These are phyloP conservation scores for Tetragonula carbonaria DNA, from an alignment of 2,888 invertebrate genomes.

Conservation along the genomic window DNA sequence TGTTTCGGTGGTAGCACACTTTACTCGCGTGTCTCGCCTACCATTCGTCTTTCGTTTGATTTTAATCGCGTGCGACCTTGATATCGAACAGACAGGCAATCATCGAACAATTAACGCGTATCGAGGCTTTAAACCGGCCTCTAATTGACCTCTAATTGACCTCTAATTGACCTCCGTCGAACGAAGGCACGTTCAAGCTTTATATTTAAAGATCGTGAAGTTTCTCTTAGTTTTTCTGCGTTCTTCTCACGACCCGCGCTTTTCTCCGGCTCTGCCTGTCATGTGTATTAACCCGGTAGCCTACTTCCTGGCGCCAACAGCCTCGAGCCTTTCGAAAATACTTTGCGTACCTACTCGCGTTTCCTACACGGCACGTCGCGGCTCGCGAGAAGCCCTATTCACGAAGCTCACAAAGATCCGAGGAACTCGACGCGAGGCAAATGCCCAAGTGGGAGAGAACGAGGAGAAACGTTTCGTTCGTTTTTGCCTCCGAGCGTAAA, in stretches of 20 bases:
- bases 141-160: neutral
- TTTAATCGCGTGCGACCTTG: neutral
- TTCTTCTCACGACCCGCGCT: constrained; percentile 41
- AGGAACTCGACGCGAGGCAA: constrained; percentile 23
- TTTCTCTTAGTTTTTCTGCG: constrained; percentile 55
- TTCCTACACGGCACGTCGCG: constrained; percentile 36
- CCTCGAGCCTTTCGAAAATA: constrained; percentile 81
- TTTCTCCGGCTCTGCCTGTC: constrained; percentile 51
- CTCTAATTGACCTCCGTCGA: neutral
- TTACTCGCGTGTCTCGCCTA: neutral
- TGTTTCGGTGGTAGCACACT: neutral
- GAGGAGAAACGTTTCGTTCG: neutral
- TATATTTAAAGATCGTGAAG: constrained; percentile 7
- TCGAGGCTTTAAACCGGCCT: neutral
- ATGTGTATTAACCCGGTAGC: constrained; percentile 81
- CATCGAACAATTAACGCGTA: neutral
- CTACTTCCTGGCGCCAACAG: constrained; percentile 78
- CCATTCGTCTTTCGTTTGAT: no score
- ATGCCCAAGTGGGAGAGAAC: constrained; percentile 2
- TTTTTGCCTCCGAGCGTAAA: neutral
- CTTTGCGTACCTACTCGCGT: constrained; percentile 65
- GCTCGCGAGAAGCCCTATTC: constrained; percentile 57
- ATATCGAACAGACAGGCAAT: neutral
- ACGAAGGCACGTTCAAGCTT: neutral
- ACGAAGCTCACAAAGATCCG: constrained; percentile 34